Base-by-base conservation (phyloP, 2,888 invertebrate species). In the Megastigmus dorsalis region DNA sequence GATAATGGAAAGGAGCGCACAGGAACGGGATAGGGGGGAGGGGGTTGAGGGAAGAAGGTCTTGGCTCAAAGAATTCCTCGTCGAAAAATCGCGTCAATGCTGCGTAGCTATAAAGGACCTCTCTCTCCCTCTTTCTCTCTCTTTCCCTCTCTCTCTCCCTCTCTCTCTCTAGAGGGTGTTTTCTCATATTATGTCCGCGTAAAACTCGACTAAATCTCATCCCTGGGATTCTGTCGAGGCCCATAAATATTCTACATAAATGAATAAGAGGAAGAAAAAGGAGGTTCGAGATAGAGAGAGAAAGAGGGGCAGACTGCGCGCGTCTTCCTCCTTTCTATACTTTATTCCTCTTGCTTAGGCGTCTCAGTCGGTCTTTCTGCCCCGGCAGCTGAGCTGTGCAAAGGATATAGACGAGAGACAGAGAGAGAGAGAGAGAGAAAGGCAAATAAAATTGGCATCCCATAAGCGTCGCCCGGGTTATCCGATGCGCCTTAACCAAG, bases 401-500 rank as follows among this genome's bases (percentile, higher is more conserved):
- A 1, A 4, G 13, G 33, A 3, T 23, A 9, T 10, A n/a, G 6
- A n/a, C 26, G 28, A 20, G 28, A 20, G 15, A 15, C 9, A 30
- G 0, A 18, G 1, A 13, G 23, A 13, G 20, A 18, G n/a, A 28
- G 3, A 15, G n/a, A 9, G n/a, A 60, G n/a, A 28, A 1, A 15
- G n/a, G 7, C n/a, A 60, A 52, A 69, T 52, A 41, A 68, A 66
- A 69, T 75, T 75, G 55, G 67, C 69, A 71, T 48, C 55, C 63
- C 45, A 36, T 26, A 36, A 55, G 55, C 71, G 63, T 71, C 48
- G 13, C 28, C 2, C 30, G 60, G 52, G 52, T 69, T 52, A 69
- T 69, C 48, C 68, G 50, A 52, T 52, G 52, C 36, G 69, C 60
- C 50, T 20, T 10, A 55, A 26, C 15, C 4, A 15, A 26, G n/a